Evolutionary conservation across 2,113 vertebrate genomes (phyloP).

Genomic region (Amphiprion percula): DNA sequence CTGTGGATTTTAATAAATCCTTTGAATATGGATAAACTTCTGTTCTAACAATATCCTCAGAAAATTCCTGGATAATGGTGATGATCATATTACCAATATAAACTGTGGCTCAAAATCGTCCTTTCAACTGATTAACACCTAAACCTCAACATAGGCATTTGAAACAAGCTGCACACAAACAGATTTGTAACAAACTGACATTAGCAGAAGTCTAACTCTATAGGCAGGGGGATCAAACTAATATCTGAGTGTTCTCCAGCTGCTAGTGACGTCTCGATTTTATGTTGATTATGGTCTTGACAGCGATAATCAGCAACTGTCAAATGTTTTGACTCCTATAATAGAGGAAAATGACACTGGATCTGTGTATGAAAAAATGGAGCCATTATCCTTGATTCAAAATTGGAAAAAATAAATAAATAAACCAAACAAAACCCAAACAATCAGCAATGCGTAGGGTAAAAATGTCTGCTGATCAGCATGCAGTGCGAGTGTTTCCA

Average conservation of each 20-base stretch:
- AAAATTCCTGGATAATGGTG: no score
- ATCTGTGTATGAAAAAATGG: slow-evolving; percentile 12
- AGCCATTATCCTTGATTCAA: slow-evolving; percentile 13
- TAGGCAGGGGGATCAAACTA: neutral
- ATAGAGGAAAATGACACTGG: slow-evolving; percentile 23
- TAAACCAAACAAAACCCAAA: neutral
- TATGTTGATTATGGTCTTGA: slow-evolving; percentile 27
- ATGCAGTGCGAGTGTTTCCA: slow-evolving; percentile 1
- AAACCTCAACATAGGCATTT: neutral
- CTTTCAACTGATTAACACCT: no score
- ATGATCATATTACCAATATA: no score
- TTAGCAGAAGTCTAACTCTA: neutral
- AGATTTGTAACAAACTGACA: neutral
- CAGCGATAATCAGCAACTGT: slow-evolving; percentile 12
- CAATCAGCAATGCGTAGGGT: slow-evolving; percentile 1
- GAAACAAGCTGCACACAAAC: neutral
- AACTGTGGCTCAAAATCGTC: no score
- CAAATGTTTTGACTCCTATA: slow-evolving; percentile 30
- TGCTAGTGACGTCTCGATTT: neutral
- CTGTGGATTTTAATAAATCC: no score
- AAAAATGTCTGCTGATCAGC: slow-evolving; percentile 31
- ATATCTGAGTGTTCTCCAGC: neutral
- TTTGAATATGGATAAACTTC: no score
- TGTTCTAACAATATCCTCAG: no score
- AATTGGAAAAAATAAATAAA: neutral